Base-by-base conservation (phyloP, 1,140 invertebrate genomes). In the Macrosteles quadrilineatus region DNA sequence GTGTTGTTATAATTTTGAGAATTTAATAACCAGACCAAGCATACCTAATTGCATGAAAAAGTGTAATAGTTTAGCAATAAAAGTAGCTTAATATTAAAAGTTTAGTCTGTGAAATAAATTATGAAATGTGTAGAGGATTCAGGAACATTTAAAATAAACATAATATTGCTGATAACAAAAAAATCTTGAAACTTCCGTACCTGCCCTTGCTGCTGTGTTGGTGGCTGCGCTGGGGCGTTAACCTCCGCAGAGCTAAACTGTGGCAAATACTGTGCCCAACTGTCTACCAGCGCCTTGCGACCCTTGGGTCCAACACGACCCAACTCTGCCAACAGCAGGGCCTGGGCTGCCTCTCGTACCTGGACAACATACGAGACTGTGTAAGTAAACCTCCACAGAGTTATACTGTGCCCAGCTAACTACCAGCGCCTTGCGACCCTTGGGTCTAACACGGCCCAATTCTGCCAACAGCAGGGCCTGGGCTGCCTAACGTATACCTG, bases 381-480 rank as follows among this genome's bases (percentile, higher is more conserved):
- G n/a, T n/a, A n/a, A n/a, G n/a, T 59, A 27, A 1, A 66, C 9
- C 63, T 66, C 63, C 6, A 19, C 40, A 27, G n/a, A 23, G 32
- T 19, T 66, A 31, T 92, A 98, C 67, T 96, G 93, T 0, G 95
- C 91, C 97, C 97, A 99, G 73, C 89, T 89, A 77, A 99, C 96
- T 0, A 99, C 94, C 9, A 99, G 81, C 0, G 88, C 83, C 82
- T 97, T 97, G 25, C 97, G 87, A 1, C 97, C 97, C 81, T 95
- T 94, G 0, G 92, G 87, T 12, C 96, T 97, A 81, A 99, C 81
- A 89, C 93, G 86, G 53, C 91, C 89, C 0, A 99, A 83, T 82
- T 99, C 98, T 6, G 97, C 95, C 4, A 99, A 82, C 0, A 99
- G 80, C 1, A 99, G 84, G 25, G 97, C 96, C 80, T 99, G 98